phyloP scores from a whole-genome alignment of 2,888 invertebrate species.

The Axea sp. region DNA sequence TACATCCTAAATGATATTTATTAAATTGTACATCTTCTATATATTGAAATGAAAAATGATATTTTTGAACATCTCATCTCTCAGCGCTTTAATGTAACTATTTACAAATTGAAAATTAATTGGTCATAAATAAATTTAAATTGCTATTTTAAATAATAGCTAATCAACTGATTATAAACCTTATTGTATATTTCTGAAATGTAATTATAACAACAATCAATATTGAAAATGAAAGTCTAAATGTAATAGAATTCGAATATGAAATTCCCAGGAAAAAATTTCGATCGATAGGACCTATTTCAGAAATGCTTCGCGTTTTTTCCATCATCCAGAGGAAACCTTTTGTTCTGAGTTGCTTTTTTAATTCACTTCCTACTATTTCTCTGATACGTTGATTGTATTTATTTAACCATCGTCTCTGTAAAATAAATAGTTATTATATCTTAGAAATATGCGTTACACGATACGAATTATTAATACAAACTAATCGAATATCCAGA shows the following conservation, averaged over 20 bases:
- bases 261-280: conserved; percentile 62
- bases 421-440: too few species aligned
- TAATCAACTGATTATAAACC: not conserved
- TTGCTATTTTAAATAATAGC: too few species aligned
- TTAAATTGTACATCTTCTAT: too few species aligned
- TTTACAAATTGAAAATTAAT: too few species aligned
- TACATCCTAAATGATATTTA: too few species aligned
- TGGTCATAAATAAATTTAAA: too few species aligned
- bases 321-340: conserved; percentile 92
- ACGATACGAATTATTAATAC: too few species aligned
- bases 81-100: too few species aligned
- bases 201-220: not conserved
- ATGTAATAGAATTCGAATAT: not conserved
- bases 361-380: conserved; percentile 87
- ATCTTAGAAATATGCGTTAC: too few species aligned
- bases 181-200: not conserved
- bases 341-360: conserved; percentile 84
- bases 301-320: conserved; percentile 86
- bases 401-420: conserved; percentile 89
- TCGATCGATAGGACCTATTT: conserved; percentile 76
- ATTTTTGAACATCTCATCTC: too few species aligned
- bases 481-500: too few species aligned
- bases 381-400: conserved; percentile 88
- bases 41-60: too few species aligned
- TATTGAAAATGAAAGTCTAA: not conserved